Base-by-base conservation (phyloP, 2,888 invertebrate genomes). In the Perizoma affinitatum region DNA sequence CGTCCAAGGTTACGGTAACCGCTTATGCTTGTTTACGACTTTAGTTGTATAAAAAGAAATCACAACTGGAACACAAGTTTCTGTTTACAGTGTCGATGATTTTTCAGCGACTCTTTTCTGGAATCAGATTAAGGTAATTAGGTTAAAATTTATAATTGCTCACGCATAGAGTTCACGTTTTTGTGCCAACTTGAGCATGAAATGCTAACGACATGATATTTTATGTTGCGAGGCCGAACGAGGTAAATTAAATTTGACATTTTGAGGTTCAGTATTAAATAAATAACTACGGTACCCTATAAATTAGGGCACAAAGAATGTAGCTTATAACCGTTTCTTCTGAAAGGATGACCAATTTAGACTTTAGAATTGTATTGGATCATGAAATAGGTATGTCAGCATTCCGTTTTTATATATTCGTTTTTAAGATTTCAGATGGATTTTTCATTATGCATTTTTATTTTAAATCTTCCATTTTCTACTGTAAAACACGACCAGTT, bases 141-240 rank as follows among this genome's bases (percentile, higher is more conserved):
- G 75, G 78, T 75, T 79, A 77, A 78, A 74, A 75, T 72, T 72
- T 75, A 77, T 79, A 80, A 80, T 78, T 78, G 73, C 74, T 74
- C 72, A 75, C 78, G 76, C 80, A 80, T 76, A 74, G 67, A 59
- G 65, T 66, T 56, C 63, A 67, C 68, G 74, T 78, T 78, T 75
- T 79, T 76, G 76, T 76, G 74, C 75, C 63, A 73, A 75, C 74
- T 68, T 73, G 70, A 76, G 79, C 78, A 79, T 80, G 77, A 78
- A 80, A 77, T 74, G 72, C 76, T 80, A 84, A 84, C 79, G 81
- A 78, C 74, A 78, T 80, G 76, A 78, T 72, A 73, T 80, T 79
- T 75, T 71, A 77, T 68, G 74, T 74, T 71, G 76, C 70, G 74
- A 77, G 78, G 74, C 67, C 76, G 70, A 61, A 38, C 46, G 46